These are phyloP conservation scores for Sesia apiformis DNA, from an alignment of 2,888 invertebrate species.

Conservation along the genomic window DNA sequence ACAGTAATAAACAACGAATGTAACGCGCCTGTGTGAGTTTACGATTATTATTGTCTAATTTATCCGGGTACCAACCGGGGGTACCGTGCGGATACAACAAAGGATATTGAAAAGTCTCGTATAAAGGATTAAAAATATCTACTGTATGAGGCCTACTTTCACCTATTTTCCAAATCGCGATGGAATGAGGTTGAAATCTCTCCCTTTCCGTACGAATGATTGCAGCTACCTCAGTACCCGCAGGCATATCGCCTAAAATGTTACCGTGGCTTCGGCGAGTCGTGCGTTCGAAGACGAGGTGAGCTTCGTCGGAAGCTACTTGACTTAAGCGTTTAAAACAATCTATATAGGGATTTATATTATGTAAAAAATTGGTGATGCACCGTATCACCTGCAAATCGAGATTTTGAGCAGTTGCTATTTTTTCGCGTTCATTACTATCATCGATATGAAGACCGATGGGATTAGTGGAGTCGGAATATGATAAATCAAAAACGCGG, in stretches of 20 bases:
- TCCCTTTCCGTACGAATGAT: constrained; percentile 7
- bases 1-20: constrained; percentile 3
- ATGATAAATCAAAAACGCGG: constrained; percentile 3
- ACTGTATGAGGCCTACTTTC: constrained; percentile 3
- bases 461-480: neutral
- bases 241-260: constrained; percentile 5
- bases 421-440: neutral
- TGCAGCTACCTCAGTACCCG: constrained; percentile 5
- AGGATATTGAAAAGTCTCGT: constrained; percentile 5
- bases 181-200: constrained; percentile 2
- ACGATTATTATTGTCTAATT: constrained; percentile 1
- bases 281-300: neutral
- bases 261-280: constrained; percentile 6
- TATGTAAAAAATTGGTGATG: neutral
- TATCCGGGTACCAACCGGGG: constrained; percentile 1
- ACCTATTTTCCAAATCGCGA: constrained; percentile 9
- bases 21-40: constrained; percentile 4
- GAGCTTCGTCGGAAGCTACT: neutral
- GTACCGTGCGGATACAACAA: constrained; percentile 1
- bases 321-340: neutral
- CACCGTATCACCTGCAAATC: neutral
- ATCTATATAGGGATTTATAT: neutral
- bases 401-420: neutral
- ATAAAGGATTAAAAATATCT: constrained; percentile 5
- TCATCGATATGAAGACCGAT: neutral